Percentiles rank a stretch among this genome's conserved stretches.
These are phyloP conservation scores for Coregonus suidteri DNA, from an alignment of 2,797 vertebrate species.

Conservation along the genomic window DNA sequence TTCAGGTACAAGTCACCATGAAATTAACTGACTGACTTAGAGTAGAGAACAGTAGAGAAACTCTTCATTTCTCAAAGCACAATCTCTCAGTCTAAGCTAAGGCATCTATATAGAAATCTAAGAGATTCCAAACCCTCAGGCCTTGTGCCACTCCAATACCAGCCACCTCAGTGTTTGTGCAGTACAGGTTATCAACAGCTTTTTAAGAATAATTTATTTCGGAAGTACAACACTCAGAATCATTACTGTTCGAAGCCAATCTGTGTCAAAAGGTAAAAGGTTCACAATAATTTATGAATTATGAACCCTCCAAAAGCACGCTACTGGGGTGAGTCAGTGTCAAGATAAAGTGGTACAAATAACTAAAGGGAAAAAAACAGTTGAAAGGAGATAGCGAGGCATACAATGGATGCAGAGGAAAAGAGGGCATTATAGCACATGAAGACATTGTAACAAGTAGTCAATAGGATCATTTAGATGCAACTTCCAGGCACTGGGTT, in stretches of 20 bases:
- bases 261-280: slow-evolving; percentile 48
- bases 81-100: slow-evolving; percentile 25
- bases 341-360: slow-evolving; percentile 30
- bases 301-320: background rate
- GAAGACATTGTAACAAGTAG: slow-evolving; percentile 34
- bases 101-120: slow-evolving; percentile 45
- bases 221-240: slow-evolving; percentile 36
- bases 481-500: slow-evolving; percentile 75
- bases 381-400: slow-evolving; percentile 27
- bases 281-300: slow-evolving; percentile 48
- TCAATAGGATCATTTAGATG: slow-evolving; percentile 61
- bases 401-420: slow-evolving; percentile 41
- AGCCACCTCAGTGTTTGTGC: slow-evolving; percentile 26
- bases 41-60: slow-evolving; percentile 25
- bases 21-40: slow-evolving; percentile 6
- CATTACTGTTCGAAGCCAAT: slow-evolving; percentile 35
- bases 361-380: slow-evolving; percentile 33
- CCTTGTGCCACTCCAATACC: slow-evolving; percentile 23
- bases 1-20: slow-evolving; percentile 9
- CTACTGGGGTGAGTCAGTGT: slow-evolving; percentile 13
- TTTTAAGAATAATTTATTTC: background rate
- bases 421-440: slow-evolving; percentile 54
- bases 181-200: slow-evolving; percentile 12
- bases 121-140: slow-evolving; percentile 27
- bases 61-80: slow-evolving; percentile 39